Percentiles rank a stretch among this genome's conserved stretches.
These are phyloP conservation scores for Temnothorax curvispinosus DNA, from an alignment of 1,140 invertebrate genomes.

Conservation along the genomic window DNA sequence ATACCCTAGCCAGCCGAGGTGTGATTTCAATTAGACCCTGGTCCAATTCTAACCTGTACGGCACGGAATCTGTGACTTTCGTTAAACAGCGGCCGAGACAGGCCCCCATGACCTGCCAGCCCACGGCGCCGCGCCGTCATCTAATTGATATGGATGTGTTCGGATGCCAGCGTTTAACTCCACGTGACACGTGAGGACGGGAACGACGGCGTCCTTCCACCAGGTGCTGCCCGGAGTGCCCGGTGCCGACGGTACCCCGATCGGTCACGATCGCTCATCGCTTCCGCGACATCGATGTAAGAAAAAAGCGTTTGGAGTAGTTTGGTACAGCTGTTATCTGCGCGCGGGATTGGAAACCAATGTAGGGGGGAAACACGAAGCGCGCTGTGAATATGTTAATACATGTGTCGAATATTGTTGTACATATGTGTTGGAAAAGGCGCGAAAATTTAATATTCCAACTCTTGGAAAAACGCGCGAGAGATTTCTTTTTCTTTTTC, in stretches of 20 bases:
- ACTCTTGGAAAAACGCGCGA: background rate
- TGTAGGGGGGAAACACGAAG: background rate
- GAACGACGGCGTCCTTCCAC: constrained; percentile 10
- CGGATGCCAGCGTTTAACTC: constrained; percentile 68
- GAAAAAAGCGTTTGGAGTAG: background rate
- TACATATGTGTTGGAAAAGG: background rate
- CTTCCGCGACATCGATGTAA: background rate
- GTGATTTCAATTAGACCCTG: background rate
- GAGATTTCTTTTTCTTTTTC: background rate
- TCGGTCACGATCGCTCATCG: background rate
- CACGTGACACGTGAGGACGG: constrained; percentile 61
- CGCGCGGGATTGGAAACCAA: background rate
- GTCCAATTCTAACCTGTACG: constrained; percentile 78
- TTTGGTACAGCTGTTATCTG: background rate
- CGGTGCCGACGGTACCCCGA: background rate
- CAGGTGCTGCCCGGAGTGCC: background rate
- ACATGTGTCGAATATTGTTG: background rate
- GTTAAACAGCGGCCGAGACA: constrained; percentile 85
- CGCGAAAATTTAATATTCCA: background rate
- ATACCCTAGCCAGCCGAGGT: background rate
- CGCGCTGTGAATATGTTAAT: background rate
- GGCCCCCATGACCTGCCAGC: constrained; percentile 85
- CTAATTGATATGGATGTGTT: constrained; percentile 72
- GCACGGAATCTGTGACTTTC: constrained; percentile 77
- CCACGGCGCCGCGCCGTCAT: constrained; percentile 76